A percentile compares a stretch with the other conserved stretches of the same genome.
These are phyloP conservation scores for Strix aluco DNA, from an alignment of 2,113 vertebrate species.

Conservation along the genomic window DNA sequence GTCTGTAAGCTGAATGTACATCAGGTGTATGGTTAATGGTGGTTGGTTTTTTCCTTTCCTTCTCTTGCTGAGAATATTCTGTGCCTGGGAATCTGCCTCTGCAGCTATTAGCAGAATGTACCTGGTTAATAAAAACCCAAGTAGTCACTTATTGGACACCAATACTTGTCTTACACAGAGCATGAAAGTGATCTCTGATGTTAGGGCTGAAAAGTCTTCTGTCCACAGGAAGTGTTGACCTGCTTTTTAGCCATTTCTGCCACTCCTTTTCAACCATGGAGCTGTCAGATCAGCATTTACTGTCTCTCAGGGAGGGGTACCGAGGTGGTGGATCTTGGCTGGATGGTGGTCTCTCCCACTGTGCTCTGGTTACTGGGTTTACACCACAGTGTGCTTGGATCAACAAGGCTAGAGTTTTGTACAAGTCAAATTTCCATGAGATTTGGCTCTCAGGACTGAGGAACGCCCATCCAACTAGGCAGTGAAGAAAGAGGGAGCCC, in stretches of 20 bases:
- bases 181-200: background rate
- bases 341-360: background rate
- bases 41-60: background rate
- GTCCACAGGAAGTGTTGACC: background rate
- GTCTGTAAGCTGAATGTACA: background rate
- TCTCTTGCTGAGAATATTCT: background rate
- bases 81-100: background rate
- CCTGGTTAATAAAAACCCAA: background rate
- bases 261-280: background rate
- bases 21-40: background rate
- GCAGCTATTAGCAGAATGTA: background rate
- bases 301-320: background rate
- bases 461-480: background rate
- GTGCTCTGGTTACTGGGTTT: background rate
- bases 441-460: background rate
- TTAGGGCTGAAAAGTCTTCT: background rate
- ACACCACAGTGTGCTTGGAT: fast-evolving
- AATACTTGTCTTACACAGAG: background rate
- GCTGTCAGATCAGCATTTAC: background rate
- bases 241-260: background rate
- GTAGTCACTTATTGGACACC: background rate
- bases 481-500: background rate
- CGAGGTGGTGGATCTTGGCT: background rate
- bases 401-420: background rate
- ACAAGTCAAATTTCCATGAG: fast-evolving